These are phyloP conservation scores for Macropus fuliginosus DNA, from an alignment of 2,797 vertebrate genomes.

Conservation along the genomic window DNA sequence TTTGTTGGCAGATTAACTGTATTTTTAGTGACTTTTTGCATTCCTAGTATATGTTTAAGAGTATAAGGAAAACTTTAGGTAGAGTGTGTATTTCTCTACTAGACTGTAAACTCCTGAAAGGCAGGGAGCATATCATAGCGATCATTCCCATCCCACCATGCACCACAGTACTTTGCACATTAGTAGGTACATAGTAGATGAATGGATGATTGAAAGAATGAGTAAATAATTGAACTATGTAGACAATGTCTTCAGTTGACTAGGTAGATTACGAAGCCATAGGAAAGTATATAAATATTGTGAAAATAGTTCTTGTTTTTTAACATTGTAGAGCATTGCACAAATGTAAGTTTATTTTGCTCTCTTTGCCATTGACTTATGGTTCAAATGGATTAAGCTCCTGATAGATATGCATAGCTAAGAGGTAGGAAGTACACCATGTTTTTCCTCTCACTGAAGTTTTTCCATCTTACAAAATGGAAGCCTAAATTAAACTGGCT, in stretches of 20 bases:
- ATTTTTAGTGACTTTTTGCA: neutral
- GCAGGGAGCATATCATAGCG: neutral
- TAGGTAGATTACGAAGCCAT: neutral
- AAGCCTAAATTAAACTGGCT: slow-evolving; percentile 17
- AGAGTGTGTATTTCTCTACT: neutral
- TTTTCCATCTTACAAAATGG: neutral
- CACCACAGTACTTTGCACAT: neutral
- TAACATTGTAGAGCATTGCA: neutral
- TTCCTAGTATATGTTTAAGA: neutral
- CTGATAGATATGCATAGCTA: neutral
- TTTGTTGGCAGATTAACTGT: neutral
- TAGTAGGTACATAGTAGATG: neutral
- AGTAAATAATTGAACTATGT: neutral
- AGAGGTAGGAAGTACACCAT: neutral
- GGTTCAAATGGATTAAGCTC: neutral
- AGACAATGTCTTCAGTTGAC: neutral
- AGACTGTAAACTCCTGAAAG: neutral
- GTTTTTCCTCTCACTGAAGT: neutral
- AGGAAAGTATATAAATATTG: neutral
- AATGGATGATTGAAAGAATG: neutral
- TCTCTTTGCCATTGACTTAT: neutral
- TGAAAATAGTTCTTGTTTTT: neutral
- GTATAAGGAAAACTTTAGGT: neutral
- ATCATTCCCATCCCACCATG: neutral
- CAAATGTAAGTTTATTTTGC: neutral